Percentiles rank a stretch among this genome's conserved stretches.
Conservation (phyloP, 2,888 invertebrate species). For the Mamestra brassicae region DNA sequence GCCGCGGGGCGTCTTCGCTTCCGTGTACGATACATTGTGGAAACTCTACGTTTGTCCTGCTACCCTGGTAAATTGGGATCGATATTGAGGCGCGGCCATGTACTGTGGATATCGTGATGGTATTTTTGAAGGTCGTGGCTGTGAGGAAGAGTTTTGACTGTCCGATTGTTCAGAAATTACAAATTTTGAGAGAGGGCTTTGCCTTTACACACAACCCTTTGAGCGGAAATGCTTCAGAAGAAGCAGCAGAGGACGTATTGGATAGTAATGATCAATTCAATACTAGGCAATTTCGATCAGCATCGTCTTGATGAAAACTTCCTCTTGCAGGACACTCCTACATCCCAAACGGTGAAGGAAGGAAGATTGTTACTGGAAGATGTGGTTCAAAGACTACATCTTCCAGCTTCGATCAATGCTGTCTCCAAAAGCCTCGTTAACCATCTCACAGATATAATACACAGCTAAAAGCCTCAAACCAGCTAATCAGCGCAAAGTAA, state of each 20-base stretch:
- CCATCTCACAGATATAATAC: constrained; percentile 17
- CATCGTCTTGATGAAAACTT: not conserved
- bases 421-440: constrained; percentile 11
- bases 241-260: not conserved
- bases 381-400: not conserved
- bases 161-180: constrained; percentile 8
- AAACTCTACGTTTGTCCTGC: constrained; percentile 72
- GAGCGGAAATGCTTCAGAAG: not conserved
- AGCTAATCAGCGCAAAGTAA: constrained; percentile 68
- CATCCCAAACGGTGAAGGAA: not conserved
- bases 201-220: not conserved
- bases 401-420: not conserved
- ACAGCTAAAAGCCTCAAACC: constrained; percentile 40
- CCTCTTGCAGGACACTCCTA: not conserved
- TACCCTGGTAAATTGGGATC: constrained; percentile 74
- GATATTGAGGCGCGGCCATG: constrained; percentile 68
- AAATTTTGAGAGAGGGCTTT: not conserved
- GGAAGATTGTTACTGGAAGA: too few relatives aligned
- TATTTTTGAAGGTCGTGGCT: constrained; percentile 57
- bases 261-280: not conserved
- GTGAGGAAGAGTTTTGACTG: constrained; percentile 14
- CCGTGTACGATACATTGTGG: constrained; percentile 70
- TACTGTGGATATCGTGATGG: constrained; percentile 67
- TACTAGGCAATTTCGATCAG: not conserved
- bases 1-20: constrained; percentile 78